Base-by-base conservation (phyloP, 2,888 invertebrate genomes). In the Rugalucina vietnamica region DNA sequence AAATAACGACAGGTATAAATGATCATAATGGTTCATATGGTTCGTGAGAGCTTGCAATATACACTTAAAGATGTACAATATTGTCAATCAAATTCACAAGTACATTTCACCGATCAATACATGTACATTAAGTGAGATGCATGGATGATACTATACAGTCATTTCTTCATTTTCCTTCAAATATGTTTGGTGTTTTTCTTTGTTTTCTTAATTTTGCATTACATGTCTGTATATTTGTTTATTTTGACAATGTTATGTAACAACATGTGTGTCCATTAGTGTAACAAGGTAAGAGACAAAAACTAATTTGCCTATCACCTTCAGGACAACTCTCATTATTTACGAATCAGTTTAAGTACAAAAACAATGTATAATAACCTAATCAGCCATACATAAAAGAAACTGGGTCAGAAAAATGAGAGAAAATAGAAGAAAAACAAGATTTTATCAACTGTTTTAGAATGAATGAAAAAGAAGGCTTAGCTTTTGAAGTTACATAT, bases 1-100 rank as follows among this genome's bases (percentile, higher is more conserved):
- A 27, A 34, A 65, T 29, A 34, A n/a, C 34, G 65, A 65, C 65
- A 65, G 65, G 65, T 65, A 34, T 65, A 34, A 65, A 65, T 65
- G 21, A 32, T 65, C 29, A 10, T 65, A 65, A 65, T 34, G 65
- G 21, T 34, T 21, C n/a, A n/a, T n/a, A n/a, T n/a, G n/a, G n/a
- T n/a, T n/a, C n/a, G n/a, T n/a, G n/a, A n/a, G n/a, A n/a, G n/a
- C n/a, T n/a, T n/a, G n/a, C n/a, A n/a, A n/a, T n/a, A n/a, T n/a
- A n/a, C n/a, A n/a, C n/a, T n/a, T n/a, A n/a, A n/a, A n/a, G n/a
- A n/a, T n/a, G n/a, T n/a, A n/a, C n/a, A n/a, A n/a, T n/a, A n/a
- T n/a, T n/a, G n/a, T n/a, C n/a, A n/a, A n/a, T n/a, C n/a, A n/a
- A n/a, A n/a, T n/a, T n/a, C n/a, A n/a, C n/a, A n/a, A n/a, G n/a